Percentiles rank a stretch among this genome's conserved stretches.
Evolutionary conservation across 1,140 invertebrate species (phyloP).

Genomic region (Ceratoteleas bidentatus): DNA sequence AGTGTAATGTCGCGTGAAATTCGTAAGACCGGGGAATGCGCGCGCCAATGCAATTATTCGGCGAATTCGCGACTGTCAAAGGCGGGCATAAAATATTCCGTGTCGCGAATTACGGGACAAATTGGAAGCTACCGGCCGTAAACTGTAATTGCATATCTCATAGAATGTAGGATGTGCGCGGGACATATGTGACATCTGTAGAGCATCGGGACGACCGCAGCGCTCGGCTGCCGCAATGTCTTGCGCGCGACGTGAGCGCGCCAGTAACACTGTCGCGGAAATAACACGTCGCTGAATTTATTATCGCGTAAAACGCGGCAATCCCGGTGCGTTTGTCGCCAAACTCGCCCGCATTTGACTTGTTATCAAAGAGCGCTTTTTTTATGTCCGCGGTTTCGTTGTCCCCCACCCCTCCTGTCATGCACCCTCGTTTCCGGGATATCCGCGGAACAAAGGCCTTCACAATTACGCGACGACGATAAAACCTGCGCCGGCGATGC

Average conservation of each 20-base stretch:
- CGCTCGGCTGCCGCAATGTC: conserved; percentile 56
- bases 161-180: conserved; percentile 57
- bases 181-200: conserved; percentile 64
- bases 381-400: no score
- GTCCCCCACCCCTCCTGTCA: not conserved
- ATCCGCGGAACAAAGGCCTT: conserved; percentile 41
- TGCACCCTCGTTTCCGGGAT: no score
- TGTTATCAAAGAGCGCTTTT: conserved; percentile 57
- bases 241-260: conserved; percentile 52
- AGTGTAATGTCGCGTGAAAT: conserved; percentile 42
- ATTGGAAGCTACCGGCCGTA: conserved; percentile 61
- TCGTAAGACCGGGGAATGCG: conserved; percentile 39
- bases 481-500: conserved; percentile 32
- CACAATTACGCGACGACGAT: conserved; percentile 45
- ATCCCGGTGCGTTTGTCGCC: conserved; percentile 47
- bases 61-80: conserved; percentile 43
- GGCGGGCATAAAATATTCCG: conserved; percentile 42
- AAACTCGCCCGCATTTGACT: conserved; percentile 65
- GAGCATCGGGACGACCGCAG: conserved; percentile 62
- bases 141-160: conserved; percentile 67
- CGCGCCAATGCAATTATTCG: conserved; percentile 37
- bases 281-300: conserved; percentile 65
- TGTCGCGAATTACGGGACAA: conserved; percentile 61
- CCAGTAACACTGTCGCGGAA: conserved; percentile 58
- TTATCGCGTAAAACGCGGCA: conserved; percentile 63